A percentile compares a stretch with the other conserved stretches of the same genome.
phyloP scores from a whole-genome alignment of 2,797 vertebrate species.

The Epinephelus awoara region DNA sequence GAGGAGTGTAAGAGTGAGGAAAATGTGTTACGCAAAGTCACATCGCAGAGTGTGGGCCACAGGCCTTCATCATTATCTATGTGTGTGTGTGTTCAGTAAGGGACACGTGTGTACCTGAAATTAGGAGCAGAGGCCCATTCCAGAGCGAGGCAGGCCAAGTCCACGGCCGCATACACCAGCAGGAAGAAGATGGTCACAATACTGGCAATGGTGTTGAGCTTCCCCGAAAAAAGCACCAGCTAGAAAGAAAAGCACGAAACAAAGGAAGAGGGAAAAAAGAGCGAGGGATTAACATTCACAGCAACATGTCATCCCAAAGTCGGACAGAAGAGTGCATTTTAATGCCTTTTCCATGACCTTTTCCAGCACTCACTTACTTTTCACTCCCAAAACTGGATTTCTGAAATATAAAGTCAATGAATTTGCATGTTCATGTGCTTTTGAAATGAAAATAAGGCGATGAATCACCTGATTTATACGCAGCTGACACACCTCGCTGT shows the following conservation, averaged over 20 bases:
- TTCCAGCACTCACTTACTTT: slow-evolving; percentile 3
- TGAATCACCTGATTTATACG: not conserved
- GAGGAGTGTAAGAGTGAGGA: not conserved
- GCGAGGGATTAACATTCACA: slow-evolving; percentile 40
- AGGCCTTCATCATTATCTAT: slow-evolving; percentile 4
- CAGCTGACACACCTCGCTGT: not conserved
- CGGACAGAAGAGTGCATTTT: slow-evolving; percentile 3
- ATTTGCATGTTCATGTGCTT: slow-evolving; percentile 13
- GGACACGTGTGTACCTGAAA: slow-evolving; percentile 87
- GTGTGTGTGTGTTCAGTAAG: not conserved
- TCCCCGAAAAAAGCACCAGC: slow-evolving; percentile 93
- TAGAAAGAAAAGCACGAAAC: slow-evolving; percentile 53
- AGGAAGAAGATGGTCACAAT: slow-evolving; percentile 95
- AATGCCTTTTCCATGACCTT: slow-evolving; percentile 35
- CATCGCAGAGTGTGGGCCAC: not conserved
- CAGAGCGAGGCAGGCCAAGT: slow-evolving; percentile 92
- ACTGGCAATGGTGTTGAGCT: slow-evolving; percentile 93
- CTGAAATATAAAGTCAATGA: slow-evolving; percentile 17
- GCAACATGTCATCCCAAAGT: not conserved
- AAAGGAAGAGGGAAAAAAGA: slow-evolving; percentile 5
- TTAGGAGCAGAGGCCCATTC: slow-evolving; percentile 96
- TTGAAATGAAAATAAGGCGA: not conserved
- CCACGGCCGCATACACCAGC: slow-evolving; percentile 92
- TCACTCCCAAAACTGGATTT: slow-evolving; percentile 12
- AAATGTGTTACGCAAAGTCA: not conserved